Evolutionary conservation across 2,113 vertebrate genomes (phyloP).

Genomic region (Oncorhynchus nerka): DNA sequence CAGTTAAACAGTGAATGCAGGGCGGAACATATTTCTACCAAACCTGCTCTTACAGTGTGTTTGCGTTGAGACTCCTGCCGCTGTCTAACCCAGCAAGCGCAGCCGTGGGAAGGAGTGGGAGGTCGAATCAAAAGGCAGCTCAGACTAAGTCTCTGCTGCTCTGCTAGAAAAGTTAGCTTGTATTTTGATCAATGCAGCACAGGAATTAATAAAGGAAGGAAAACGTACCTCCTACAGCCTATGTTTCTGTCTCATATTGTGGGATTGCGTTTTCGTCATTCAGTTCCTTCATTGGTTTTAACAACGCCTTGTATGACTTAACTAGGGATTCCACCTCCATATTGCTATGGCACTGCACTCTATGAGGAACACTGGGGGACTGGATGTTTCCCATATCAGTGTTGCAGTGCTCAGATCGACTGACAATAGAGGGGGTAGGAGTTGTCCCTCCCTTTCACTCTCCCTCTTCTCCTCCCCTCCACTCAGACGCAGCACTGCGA

Average conservation of each 20-base stretch:
- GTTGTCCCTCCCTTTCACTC: neutral
- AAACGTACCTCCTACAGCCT: neutral
- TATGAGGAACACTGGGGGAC: neutral
- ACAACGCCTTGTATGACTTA: neutral
- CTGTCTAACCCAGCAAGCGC: neutral
- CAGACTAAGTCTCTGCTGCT: neutral
- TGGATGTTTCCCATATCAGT: neutral
- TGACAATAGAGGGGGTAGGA: neutral
- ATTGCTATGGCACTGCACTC: too few relatives aligned
- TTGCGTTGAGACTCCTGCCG: neutral
- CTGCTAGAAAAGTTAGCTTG: neutral
- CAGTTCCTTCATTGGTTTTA: neutral
- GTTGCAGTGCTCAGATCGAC: slow-evolving; percentile 11
- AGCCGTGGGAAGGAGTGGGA: neutral
- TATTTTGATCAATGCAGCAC: neutral
- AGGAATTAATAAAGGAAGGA: neutral
- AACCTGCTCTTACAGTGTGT: neutral
- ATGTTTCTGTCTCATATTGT: neutral
- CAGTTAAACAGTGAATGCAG: too few relatives aligned
- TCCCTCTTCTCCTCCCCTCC: neutral
- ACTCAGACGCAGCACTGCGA: neutral
- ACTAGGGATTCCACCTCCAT: neutral
- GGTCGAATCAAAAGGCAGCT: neutral
- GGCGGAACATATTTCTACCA: neutral
- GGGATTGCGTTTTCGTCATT: neutral